A percentile compares a stretch with the other conserved stretches of the same genome.
These are phyloP conservation scores for Epinephelus moara DNA, from an alignment of 2,113 vertebrate genomes.

Conservation along the genomic window DNA sequence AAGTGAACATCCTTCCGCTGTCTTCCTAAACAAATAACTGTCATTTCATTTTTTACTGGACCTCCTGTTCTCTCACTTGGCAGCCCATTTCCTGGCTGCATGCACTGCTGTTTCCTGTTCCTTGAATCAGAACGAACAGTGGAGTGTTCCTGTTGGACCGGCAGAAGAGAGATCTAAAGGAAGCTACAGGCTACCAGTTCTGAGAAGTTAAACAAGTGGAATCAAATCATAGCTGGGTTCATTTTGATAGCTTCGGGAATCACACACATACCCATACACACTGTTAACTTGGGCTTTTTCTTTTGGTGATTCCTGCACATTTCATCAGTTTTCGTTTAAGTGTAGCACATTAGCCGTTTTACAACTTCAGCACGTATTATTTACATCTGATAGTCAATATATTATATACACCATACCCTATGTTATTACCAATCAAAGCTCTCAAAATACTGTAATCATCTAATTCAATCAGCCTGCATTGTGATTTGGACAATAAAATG, in stretches of 20 bases:
- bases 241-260: conserved; percentile 34
- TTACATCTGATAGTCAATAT: conserved; percentile 28
- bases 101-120: conserved; percentile 71
- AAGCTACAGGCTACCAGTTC: conserved; percentile 19
- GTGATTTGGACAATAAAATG: conserved; percentile 40
- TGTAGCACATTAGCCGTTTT: conserved; percentile 8
- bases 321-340: background rate
- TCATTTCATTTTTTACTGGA: conserved; percentile 68
- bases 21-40: conserved; percentile 74
- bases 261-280: background rate
- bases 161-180: conserved; percentile 35
- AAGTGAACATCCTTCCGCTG: conserved; percentile 75
- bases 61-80: conserved; percentile 65
- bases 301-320: conserved; percentile 14
- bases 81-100: conserved; percentile 75
- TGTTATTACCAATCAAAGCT: conserved; percentile 15
- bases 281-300: conserved; percentile 9
- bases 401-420: background rate
- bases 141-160: conserved; percentile 52
- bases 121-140: conserved; percentile 52
- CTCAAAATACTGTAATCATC: conserved; percentile 30
- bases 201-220: conserved; percentile 48
- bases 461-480: conserved; percentile 20
- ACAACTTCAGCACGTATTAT: conserved; percentile 12
- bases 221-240: conserved; percentile 40